Evolutionary conservation across 1,140 invertebrate species (phyloP), one percentile per base, ranked within the genome.

Genomic region (Caenorhabditis inopinata): DNA sequence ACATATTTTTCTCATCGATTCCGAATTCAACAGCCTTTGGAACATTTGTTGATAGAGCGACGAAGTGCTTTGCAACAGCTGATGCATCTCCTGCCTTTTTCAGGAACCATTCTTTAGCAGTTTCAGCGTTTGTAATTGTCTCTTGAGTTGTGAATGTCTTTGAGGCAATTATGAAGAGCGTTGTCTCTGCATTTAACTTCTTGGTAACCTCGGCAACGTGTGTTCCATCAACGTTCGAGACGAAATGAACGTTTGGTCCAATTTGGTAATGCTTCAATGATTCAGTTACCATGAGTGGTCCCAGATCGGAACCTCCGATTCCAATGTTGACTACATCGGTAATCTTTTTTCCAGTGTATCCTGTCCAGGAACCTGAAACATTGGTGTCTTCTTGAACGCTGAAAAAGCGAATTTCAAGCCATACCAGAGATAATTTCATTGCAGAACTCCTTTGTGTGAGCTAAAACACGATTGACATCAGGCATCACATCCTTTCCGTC

Each of bases 61-160:
- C 96, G 90, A 99, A 99, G 91, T 99, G 97, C 88, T 95, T 96
- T 2, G 95, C 94, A 18, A 99, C 95, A 53, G 94, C 92, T 74
- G 92, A 88, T 18, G 92, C 90, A 91, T 96, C 93, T 89, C 95
- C 95, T 48, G 94, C 93, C 48, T 89, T 90, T 27, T 93, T 90
- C 48, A 99, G 89, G 87, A 99, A 94, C 97, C 97, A 99, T 58
- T 92, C 90, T 89, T 97, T 97, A 0, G 97, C 97, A 16, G 97
- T 97, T 4, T 93, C 93, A 5, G 97, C 97, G 91, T 99, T 99
- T 18, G 97, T 98, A 83, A 99, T 97, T 2, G 97, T 99, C 91
- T 99, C 97, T 89, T 99, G 96, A 1, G 97, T 99, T 11, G 96
- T 98, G 89, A 98, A 99, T 0, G 96, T 98, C 91, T 99, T 99